Evolutionary conservation across 1,140 invertebrate species (phyloP), one percentile per base, ranked within the genome.

Genomic region (Cotesia vestalis): DNA sequence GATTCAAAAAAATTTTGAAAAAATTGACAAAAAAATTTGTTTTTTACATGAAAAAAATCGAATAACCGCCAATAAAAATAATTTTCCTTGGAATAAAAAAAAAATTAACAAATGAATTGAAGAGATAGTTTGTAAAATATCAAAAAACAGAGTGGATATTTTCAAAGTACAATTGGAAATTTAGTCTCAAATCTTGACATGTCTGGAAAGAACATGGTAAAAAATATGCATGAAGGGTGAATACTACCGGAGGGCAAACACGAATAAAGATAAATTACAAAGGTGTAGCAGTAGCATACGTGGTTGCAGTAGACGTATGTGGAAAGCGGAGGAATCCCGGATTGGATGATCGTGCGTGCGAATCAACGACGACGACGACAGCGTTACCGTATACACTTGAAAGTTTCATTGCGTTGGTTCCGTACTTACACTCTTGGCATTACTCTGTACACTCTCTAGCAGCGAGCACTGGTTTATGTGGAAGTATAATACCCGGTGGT

Each of bases 391-490:
- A 40, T 40, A 73, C 53, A 64, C 71, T 27, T 46, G 35, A 62
- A 72, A 75, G 71, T 75, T 46, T 69, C 71, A 77, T 77, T 73
- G 75, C 69, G 71, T 72, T 71, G 51, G 69, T 36, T 73, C 63
- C 17, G 52, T 73, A 27, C 27, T 27, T 27, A 27, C 27, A 27
- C 27, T 27, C 27, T 27, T 27, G 27, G 27, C 27, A 27, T 27
- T 27, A 27, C 27, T 27, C 27, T 27, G 71, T 71, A 59, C 55
- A 55, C 69, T 66, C 68, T 62, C 66, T 67, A 57, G 57, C 52
- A 69, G 53, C 60, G 52, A 57, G 59, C 20, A 27, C 61, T 38
- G 35, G 60, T 36, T 59, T 64, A 53, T 46, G 40, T 46, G 40
- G 6, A 46, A 46, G 40, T 46, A 46, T 46, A 9, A 46, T 46